Base-by-base conservation (phyloP, 2,797 vertebrate genomes). In the Gymnothorax javanicus region DNA sequence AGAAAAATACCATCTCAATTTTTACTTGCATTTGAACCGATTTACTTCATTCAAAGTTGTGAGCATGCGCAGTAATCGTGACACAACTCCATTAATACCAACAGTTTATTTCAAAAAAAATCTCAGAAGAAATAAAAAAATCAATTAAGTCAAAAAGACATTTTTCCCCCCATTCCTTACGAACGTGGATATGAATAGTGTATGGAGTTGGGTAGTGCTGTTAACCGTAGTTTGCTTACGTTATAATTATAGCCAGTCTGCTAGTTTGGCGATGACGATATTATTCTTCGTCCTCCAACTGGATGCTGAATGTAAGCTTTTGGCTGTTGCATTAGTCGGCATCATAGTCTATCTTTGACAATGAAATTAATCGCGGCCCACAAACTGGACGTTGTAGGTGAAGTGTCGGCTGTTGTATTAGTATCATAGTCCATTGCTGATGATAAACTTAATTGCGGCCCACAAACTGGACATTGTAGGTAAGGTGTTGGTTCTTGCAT, bases 241-340 rank as follows among this genome's bases (percentile, higher is more conserved):
- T n/a, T 43, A 43, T 43, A 43, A 7, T 67, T 0, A 23, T 12
- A 15, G 62, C 20, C n/a, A 7, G 3, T n/a, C 20, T n/a, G 23
- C 33, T 43, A 1, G 33, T 67, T 67, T 67, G 23, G n/a, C 20
- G 20, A 23, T n/a, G 62, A 7, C 20, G 4, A 43, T 43, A 2
- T 11, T 79, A 79, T 23, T 79, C 50, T 1, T 50, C 43, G 20
- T 50, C 75, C 64, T 98, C 96, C 0, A 99, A 99, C 93, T 93
- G 95, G 25, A 99, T 94, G 75, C 88, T 92, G 6, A 99, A 99
- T 0, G 97, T 99, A 90, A 99, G 93, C 94, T 99, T 98, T 89
- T 99, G 96, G 86, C 98, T 98, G 2, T 99, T 99, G 96, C 33
- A 43, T 43, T 43, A 43, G 33, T 43, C 2, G 33, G 33, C 33